Conservation (phyloP, 2,113 vertebrate genomes). For the Xiphophorus maculatus region DNA sequence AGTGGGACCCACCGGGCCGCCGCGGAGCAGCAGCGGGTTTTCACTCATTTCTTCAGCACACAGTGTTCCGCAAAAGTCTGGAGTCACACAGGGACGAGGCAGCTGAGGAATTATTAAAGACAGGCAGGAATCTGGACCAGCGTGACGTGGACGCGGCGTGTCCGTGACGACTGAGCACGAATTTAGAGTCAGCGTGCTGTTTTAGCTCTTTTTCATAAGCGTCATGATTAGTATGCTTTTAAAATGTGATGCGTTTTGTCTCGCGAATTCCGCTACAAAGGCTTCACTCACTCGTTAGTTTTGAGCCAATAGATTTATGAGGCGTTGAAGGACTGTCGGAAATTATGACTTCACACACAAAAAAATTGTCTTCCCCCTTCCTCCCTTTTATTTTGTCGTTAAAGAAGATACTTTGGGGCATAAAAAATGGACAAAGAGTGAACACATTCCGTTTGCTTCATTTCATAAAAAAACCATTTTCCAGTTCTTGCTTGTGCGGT, state of each 20-base stretch:
- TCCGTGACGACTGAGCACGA: rapidly evolving
- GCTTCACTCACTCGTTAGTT: slow-evolving; percentile 9
- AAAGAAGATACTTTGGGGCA: neutral
- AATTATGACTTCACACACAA: neutral
- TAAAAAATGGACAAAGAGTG: too few species aligned
- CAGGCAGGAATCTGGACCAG: slow-evolving; percentile 55
- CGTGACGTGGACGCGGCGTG: neutral
- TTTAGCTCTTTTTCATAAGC: neutral
- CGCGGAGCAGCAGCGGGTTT: slow-evolving; percentile 12
- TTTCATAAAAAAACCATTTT: too few species aligned
- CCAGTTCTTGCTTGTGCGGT: too few species aligned
- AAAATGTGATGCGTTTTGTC: slow-evolving; percentile 15
- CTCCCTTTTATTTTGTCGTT: neutral
- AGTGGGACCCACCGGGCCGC: slow-evolving; percentile 24
- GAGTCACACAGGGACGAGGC: slow-evolving; percentile 74
- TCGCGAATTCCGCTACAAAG: slow-evolving; percentile 47
- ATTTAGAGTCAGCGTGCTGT: too few species aligned
- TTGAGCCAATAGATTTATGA: slow-evolving; percentile 49
- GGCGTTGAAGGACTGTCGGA: slow-evolving; percentile 30
- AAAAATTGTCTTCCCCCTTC: neutral
- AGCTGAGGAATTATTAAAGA: slow-evolving; percentile 45
- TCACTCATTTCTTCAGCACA: slow-evolving; percentile 55
- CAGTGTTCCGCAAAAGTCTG: slow-evolving; percentile 58
- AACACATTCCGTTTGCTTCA: too few species aligned
- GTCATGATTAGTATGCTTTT: rapidly evolving